Evolutionary conservation across 2,888 invertebrate species (phyloP).

Genomic region (Tenthredo mesomela): DNA sequence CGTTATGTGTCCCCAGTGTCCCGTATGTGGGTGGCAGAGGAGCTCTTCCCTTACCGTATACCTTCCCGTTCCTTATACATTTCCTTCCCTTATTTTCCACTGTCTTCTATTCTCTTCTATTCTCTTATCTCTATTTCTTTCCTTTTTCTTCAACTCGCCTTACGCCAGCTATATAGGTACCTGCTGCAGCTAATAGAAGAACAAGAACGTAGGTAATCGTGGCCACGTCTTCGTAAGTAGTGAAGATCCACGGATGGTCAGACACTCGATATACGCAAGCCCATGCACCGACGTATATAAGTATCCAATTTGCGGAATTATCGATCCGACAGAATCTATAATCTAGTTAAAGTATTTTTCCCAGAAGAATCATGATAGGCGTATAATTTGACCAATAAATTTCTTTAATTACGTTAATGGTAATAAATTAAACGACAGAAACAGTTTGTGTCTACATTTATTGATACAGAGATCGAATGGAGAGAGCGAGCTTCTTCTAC

Average conservation of each 20-base stretch:
- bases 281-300: not conserved
- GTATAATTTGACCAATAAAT: not conserved
- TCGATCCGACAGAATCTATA: not conserved
- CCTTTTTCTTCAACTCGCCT: slow-evolving; percentile 55
- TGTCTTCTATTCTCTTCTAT: not conserved
- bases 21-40: slow-evolving; percentile 75
- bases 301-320: not conserved
- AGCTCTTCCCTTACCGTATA: not conserved
- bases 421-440: no score
- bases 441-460: not conserved
- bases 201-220: not conserved
- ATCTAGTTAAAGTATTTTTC: not conserved
- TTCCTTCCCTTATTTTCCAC: not conserved
- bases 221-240: slow-evolving; percentile 1
- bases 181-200: not conserved
- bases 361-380: not conserved
- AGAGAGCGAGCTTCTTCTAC: not conserved
- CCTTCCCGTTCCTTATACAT: not conserved
- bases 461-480: not conserved
- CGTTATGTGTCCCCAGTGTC: slow-evolving; percentile 78
- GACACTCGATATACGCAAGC: not conserved
- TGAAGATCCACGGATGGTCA: not conserved
- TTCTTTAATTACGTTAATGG: not conserved
- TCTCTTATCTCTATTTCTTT: slow-evolving; percentile 54
- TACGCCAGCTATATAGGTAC: not conserved